Conservation (phyloP, 1,140 invertebrate genomes). For the Dinothrombium tinctorium region DNA sequence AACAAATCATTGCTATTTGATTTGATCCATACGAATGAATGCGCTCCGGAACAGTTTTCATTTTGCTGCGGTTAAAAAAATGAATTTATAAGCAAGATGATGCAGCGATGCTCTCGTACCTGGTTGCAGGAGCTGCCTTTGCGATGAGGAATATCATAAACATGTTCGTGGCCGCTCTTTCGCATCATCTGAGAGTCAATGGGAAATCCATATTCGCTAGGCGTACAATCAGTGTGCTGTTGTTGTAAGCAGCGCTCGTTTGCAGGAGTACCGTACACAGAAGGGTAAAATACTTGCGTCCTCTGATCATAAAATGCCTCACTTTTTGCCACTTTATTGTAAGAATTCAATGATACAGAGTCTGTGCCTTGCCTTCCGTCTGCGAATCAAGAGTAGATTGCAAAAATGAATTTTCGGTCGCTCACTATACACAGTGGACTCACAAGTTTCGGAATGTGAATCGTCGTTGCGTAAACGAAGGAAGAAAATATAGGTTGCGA, state of each 20-base stretch:
- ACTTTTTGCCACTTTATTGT: slow-evolving; percentile 3
- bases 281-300: neutral
- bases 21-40: too few species aligned
- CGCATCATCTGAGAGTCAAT: neutral
- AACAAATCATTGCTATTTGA: too few species aligned
- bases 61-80: too few species aligned
- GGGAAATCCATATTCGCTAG: neutral
- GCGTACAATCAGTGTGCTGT: neutral
- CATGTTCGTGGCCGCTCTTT: neutral
- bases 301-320: slow-evolving; percentile 1
- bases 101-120: too few species aligned
- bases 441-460: slow-evolving; percentile 4
- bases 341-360: slow-evolving; percentile 8
- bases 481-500: slow-evolving; percentile 13
- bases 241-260: neutral
- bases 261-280: neutral
- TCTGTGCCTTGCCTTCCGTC: slow-evolving; percentile 1
- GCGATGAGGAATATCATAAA: slow-evolving; percentile 7
- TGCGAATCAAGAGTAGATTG: slow-evolving; percentile 2
- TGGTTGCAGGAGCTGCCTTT: too few species aligned
- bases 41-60: too few species aligned
- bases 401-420: neutral
- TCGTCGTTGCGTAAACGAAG: neutral
- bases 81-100: too few species aligned
- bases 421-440: neutral